A percentile compares a stretch with the other conserved stretches of the same genome.
Conservation (phyloP, 1,140 invertebrate genomes). For the Idris sp. region DNA sequence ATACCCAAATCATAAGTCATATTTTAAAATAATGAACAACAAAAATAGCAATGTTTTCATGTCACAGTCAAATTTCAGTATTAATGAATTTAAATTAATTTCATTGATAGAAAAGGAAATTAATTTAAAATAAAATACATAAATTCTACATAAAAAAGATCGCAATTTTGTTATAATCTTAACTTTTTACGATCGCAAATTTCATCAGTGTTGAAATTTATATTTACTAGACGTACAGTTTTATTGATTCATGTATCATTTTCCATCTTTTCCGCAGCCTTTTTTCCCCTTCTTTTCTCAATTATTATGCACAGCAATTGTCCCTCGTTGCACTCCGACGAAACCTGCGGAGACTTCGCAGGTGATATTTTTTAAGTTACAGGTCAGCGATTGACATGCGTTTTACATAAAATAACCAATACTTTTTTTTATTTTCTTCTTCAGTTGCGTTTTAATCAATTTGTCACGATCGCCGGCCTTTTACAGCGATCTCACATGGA, state of each 20-base stretch:
- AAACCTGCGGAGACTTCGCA: constrained; percentile 71
- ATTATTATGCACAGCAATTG: constrained; percentile 26
- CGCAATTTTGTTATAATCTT: too few relatives aligned
- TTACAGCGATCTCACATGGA: constrained; percentile 65
- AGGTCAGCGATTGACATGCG: constrained; percentile 31
- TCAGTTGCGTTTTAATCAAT: constrained; percentile 11
- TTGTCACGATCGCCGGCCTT: constrained; percentile 24
- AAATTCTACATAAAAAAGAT: too few relatives aligned
- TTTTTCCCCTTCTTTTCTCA: constrained; percentile 49
- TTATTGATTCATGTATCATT: neutral
- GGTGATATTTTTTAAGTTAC: constrained; percentile 71
- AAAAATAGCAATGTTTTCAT: too few relatives aligned
- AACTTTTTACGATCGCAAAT: too few relatives aligned
- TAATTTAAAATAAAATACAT: too few relatives aligned
- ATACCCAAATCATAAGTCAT: too few relatives aligned
- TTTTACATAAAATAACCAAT: neutral
- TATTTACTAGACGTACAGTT: constrained; percentile 1
- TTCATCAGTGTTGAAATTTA: too few relatives aligned
- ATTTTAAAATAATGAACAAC: too few relatives aligned
- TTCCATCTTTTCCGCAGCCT: neutral
- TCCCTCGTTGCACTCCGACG: constrained; percentile 70
- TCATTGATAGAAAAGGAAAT: too few relatives aligned
- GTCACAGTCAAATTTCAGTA: too few relatives aligned
- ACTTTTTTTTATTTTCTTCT: constrained; percentile 15
- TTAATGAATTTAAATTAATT: too few relatives aligned